Percentiles rank a stretch among this genome's conserved stretches.
Conservation (phyloP, 2,113 vertebrate genomes). For the Plecotus auritus region DNA sequence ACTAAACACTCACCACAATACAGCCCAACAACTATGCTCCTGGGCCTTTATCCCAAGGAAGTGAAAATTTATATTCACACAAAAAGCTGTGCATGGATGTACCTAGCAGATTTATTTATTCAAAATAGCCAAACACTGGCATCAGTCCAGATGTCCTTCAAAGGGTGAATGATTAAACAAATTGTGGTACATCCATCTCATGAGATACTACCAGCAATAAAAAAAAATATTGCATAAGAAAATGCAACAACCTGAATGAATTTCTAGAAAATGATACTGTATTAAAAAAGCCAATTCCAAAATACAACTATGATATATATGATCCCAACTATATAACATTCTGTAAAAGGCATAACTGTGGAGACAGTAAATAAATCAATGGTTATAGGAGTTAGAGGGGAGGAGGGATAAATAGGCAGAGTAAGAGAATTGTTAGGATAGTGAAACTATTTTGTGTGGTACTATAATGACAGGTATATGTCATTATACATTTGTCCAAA, state of each 20-base stretch:
- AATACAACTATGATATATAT: not conserved
- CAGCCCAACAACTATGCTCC: not conserved
- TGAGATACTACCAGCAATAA: not conserved
- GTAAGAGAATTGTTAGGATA: not conserved
- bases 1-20: not conserved
- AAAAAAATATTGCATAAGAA: not conserved
- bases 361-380: not conserved
- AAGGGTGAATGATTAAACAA: not conserved
- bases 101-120: not conserved
- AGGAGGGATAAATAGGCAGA: not conserved
- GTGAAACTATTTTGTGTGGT: not conserved
- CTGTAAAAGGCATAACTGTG: not conserved
- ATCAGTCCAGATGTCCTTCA: not conserved
- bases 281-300: not conserved
- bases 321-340: not conserved
- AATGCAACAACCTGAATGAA: not conserved
- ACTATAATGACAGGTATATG: not conserved
- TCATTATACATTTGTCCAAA: not conserved
- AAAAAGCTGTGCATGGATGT: not conserved
- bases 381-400: not conserved
- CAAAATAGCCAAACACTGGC: not conserved
- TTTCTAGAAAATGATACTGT: not conserved
- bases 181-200: not conserved
- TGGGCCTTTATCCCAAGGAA: not conserved
- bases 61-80: not conserved